These are phyloP conservation scores for Temnothorax curvispinosus DNA, from an alignment of 1,140 invertebrate genomes.

Conservation along the genomic window DNA sequence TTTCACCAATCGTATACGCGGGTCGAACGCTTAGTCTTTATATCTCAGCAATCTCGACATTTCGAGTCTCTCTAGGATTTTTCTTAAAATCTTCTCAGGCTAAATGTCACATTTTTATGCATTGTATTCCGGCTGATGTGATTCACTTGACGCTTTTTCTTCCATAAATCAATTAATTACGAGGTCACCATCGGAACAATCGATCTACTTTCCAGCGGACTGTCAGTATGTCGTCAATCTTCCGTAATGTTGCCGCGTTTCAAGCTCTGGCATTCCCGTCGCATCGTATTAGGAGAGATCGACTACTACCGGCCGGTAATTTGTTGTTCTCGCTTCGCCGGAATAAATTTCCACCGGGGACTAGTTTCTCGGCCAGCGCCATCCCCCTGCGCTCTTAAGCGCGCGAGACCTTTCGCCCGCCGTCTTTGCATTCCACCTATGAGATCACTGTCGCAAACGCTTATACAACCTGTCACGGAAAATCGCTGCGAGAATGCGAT, in stretches of 20 bases:
- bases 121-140: background rate
- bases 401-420: conserved; percentile 26
- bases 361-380: conserved; percentile 67
- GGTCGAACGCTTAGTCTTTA: background rate
- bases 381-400: background rate
- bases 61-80: background rate
- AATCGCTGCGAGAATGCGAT: conserved; percentile 48
- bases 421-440: conserved; percentile 55
- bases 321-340: conserved; percentile 83
- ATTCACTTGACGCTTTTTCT: background rate
- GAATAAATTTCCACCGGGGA: conserved; percentile 81
- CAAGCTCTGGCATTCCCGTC: conserved; percentile 77
- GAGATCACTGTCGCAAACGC: conserved; percentile 35
- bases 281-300: conserved; percentile 84
- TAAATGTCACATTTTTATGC: background rate
- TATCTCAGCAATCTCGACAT: background rate
- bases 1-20: background rate
- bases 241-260: conserved; percentile 67
- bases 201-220: conserved; percentile 24
- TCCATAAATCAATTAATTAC: conserved; percentile 25
- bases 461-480: conserved; percentile 54
- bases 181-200: background rate
- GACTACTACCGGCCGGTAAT: conserved; percentile 82
- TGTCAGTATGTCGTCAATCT: conserved; percentile 72
- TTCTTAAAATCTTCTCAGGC: background rate